Evolutionary conservation across 1,140 invertebrate species (phyloP).

Genomic region (Hyphantria cunea): DNA sequence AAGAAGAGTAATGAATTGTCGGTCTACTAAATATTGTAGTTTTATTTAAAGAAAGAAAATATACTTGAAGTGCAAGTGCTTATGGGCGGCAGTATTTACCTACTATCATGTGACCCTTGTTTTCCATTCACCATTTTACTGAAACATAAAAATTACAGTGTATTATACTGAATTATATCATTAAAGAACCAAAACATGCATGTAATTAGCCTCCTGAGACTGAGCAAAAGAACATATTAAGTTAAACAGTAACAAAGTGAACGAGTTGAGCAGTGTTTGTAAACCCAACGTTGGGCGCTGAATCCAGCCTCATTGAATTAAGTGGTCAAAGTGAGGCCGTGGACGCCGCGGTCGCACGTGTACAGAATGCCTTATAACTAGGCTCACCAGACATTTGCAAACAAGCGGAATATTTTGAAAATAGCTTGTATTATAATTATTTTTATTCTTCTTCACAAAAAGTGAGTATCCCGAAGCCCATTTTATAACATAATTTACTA

Average conservation of each 20-base stretch:
- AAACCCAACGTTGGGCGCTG: slow-evolving; percentile 32
- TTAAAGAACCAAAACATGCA: background rate
- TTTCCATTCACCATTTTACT: too few relatives aligned
- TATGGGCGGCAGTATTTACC: too few relatives aligned
- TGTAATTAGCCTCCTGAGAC: slow-evolving; percentile 16
- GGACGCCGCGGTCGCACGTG: slow-evolving; percentile 39
- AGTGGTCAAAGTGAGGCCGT: slow-evolving; percentile 39
- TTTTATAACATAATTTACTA: too few relatives aligned
- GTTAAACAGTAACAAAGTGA: slow-evolving; percentile 25
- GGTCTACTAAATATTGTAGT: too few relatives aligned
- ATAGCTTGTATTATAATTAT: background rate
- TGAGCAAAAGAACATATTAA: slow-evolving; percentile 28
- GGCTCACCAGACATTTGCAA: background rate
- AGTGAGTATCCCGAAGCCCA: too few relatives aligned
- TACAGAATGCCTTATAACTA: slow-evolving; percentile 37
- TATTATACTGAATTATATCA: background rate
- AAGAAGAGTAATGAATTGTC: too few relatives aligned
- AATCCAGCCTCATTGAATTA: slow-evolving; percentile 48
- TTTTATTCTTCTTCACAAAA: background rate
- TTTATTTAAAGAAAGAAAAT: too few relatives aligned
- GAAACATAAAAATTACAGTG: too few relatives aligned
- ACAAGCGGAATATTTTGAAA: background rate
- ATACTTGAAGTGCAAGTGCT: too few relatives aligned
- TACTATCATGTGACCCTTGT: too few relatives aligned
- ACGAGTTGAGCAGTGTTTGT: slow-evolving; percentile 35